Conservation (phyloP, 2,888 invertebrate genomes). For the Spialia ferax region DNA sequence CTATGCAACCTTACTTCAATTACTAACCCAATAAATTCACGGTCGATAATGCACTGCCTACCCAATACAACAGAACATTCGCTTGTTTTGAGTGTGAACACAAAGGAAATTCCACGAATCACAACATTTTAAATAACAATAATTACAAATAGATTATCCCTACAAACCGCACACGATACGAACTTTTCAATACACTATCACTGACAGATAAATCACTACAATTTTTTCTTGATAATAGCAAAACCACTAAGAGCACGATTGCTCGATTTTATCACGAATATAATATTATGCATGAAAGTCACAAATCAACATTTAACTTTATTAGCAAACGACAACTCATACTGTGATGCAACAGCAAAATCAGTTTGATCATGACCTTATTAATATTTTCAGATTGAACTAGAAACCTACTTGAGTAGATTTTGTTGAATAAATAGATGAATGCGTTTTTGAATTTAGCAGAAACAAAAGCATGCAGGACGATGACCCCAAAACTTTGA, state of each 20-base stretch:
- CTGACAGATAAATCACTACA: conserved; percentile 62
- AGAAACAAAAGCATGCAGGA: conserved; percentile 73
- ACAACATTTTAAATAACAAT: conserved; percentile 58
- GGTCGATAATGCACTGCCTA: conserved; percentile 82
- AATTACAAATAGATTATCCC: conserved; percentile 44
- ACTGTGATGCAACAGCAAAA: conserved; percentile 38
- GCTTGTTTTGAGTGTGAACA: conserved; percentile 72
- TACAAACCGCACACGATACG: conserved; percentile 60
- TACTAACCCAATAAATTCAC: conserved; percentile 75
- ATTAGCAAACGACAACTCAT: conserved; percentile 38
- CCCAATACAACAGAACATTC: conserved; percentile 74
- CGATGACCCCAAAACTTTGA: conserved; percentile 60
- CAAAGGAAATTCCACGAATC: conserved; percentile 84
- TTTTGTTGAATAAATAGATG: conserved; percentile 52
- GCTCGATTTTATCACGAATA: conserved; percentile 62
- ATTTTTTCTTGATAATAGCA: conserved; percentile 39
- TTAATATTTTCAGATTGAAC: conserved; percentile 37
- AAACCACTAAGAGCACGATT: conserved; percentile 63
- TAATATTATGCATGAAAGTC: conserved; percentile 68
- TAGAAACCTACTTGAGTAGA: conserved; percentile 39
- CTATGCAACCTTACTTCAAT: conserved; percentile 77
- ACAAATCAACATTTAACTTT: conserved; percentile 56
- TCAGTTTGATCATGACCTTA: conserved; percentile 29
- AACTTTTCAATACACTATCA: conserved; percentile 62
- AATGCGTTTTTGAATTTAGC: conserved; percentile 68